phyloP scores from a whole-genome alignment of 2,888 invertebrate species.

The Eupithecia exiguata region DNA sequence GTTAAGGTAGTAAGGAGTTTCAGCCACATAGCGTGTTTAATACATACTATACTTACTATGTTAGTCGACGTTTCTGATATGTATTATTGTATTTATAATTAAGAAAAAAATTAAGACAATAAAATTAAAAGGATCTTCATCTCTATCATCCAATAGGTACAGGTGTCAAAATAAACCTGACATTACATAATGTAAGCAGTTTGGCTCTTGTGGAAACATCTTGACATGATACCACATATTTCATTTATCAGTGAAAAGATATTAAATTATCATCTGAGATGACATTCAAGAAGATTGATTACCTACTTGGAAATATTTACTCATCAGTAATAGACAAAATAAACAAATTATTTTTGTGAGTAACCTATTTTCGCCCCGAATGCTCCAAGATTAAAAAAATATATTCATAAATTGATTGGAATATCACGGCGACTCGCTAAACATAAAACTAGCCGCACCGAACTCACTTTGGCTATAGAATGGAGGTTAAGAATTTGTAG shows the following conservation, averaged over 20 bases:
- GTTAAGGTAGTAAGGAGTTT: no score
- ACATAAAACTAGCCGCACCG: background rate
- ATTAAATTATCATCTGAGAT: slow-evolving; percentile 4
- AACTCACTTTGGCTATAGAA: background rate
- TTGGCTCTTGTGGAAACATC: background rate
- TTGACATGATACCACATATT: background rate
- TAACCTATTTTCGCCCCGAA: background rate
- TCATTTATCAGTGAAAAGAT: slow-evolving; percentile 2
- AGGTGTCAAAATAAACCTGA: background rate
- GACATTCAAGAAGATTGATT: background rate
- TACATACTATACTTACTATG: no score
- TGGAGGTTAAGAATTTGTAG: background rate
- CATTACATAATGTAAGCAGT: background rate
- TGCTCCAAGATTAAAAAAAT: background rate
- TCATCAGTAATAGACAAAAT: background rate
- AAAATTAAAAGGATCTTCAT: no score
- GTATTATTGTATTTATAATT: no score
- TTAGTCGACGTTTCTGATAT: no score
- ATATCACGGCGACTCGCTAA: background rate
- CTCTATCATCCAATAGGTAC: no score
- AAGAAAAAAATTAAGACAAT: background rate
- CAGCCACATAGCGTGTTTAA: no score
- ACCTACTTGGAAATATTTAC: background rate
- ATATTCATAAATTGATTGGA: background rate
- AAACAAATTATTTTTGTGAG: background rate